Conservation (phyloP, 2,888 invertebrate genomes). For the Cloeon dipterum region DNA sequence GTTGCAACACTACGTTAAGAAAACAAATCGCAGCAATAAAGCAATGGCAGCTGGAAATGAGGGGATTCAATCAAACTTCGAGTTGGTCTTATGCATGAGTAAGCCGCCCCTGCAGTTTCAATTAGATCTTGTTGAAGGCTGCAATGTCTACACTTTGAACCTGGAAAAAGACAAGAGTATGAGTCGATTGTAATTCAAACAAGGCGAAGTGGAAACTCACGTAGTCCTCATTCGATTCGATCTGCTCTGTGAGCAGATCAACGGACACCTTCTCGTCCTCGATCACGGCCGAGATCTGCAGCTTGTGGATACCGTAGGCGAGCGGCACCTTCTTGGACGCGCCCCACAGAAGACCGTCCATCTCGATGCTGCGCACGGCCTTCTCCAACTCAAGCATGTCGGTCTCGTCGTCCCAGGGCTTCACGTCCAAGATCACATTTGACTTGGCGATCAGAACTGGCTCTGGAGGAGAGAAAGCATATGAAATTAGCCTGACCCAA, state of each 20-base stretch:
- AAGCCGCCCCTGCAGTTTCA: no score
- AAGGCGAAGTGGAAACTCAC: slow-evolving; percentile 24
- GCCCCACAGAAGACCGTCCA: slow-evolving; percentile 87
- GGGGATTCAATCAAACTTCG: no score
- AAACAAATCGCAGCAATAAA: no score
- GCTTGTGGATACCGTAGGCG: slow-evolving; percentile 78
- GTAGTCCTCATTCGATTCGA: slow-evolving; percentile 61
- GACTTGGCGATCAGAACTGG: slow-evolving; percentile 82
- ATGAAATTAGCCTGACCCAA: background rate
- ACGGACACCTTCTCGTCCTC: slow-evolving; percentile 91
- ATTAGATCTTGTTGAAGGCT: slow-evolving; percentile 84
- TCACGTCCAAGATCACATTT: slow-evolving; percentile 79
- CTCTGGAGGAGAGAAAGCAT: slow-evolving; percentile 25
- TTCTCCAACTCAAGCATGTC: slow-evolving; percentile 71
- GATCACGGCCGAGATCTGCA: slow-evolving; percentile 79
- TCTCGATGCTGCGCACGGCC: slow-evolving; percentile 46
- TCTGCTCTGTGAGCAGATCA: slow-evolving; percentile 67
- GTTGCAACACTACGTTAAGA: no score
- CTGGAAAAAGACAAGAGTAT: slow-evolving; percentile 18
- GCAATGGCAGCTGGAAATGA: no score
- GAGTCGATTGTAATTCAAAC: background rate
- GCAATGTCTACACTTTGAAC: slow-evolving; percentile 85
- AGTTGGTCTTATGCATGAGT: no score
- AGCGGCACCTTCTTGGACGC: slow-evolving; percentile 73
- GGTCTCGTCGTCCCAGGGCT: slow-evolving; percentile 84